Evolutionary conservation across 2,113 vertebrate species (phyloP).

Genomic region (Rhynchomys soricoides): DNA sequence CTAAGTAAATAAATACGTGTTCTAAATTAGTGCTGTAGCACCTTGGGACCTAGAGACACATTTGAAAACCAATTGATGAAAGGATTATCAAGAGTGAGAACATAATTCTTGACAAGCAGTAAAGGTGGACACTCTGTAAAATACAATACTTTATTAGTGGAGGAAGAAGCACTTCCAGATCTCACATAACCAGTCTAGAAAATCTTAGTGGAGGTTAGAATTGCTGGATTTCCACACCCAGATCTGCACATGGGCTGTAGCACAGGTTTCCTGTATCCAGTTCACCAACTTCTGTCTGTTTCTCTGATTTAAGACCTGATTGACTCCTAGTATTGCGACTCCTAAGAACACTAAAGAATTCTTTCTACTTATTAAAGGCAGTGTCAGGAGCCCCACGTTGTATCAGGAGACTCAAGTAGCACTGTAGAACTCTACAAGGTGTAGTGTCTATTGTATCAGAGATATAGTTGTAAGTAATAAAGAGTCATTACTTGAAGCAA

Average conservation of each 20-base stretch:
- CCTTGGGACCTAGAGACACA: constrained; percentile 36
- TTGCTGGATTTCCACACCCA: neutral
- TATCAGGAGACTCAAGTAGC: neutral
- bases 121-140: neutral
- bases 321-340: neutral
- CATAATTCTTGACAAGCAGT: neutral
- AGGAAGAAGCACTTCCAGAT: neutral
- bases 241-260: neutral
- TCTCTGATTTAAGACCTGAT: neutral
- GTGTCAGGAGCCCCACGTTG: neutral
- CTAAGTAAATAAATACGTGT: constrained; percentile 17
- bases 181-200: constrained; percentile 4
- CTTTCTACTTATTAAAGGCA: neutral
- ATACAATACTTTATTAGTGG: neutral
- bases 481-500: neutral
- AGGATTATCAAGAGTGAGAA: constrained; percentile 8
- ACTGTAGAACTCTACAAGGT: neutral
- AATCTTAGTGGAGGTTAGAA: neutral
- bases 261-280: too few relatives aligned
- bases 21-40: neutral
- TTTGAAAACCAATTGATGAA: constrained; percentile 34
- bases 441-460: neutral
- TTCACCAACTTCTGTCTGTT: neutral
- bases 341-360: neutral
- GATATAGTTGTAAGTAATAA: constrained; percentile 1